Conservation (phyloP, 2,113 vertebrate genomes). For the Phainopepla nitens region DNA sequence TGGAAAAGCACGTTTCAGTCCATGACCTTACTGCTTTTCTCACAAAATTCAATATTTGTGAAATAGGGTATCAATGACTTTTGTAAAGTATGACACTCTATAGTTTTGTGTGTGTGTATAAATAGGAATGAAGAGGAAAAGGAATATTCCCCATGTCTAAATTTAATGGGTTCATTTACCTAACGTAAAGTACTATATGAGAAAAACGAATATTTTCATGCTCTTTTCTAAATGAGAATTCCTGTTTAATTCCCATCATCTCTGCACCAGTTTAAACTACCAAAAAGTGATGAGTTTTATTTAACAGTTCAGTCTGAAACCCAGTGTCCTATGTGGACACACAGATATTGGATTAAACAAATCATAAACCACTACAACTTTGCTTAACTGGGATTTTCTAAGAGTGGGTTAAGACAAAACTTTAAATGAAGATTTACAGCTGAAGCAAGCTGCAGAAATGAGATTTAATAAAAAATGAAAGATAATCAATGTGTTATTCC, state of each 20-base stretch:
- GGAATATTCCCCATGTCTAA: not conserved
- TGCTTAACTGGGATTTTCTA: not conserved
- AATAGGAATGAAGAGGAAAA: not conserved
- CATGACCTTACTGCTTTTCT: not conserved
- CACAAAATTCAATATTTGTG: not conserved
- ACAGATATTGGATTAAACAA: not conserved
- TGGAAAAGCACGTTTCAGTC: not conserved
- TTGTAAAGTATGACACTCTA: not conserved
- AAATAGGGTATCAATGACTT: not conserved
- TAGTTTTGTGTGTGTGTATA: not conserved
- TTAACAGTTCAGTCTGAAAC: not conserved
- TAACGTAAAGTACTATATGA: not conserved
- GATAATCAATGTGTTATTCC: not conserved
- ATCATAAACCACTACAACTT: not conserved
- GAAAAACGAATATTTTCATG: not conserved
- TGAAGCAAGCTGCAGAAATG: not conserved
- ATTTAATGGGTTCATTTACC: not conserved
- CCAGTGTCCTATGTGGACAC: not conserved
- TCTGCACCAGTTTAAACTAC: not conserved
- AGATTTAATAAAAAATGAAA: not conserved
- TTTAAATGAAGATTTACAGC: not conserved
- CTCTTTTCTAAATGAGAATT: not conserved
- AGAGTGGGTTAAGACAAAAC: not conserved
- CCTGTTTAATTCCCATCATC: not conserved
- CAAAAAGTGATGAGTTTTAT: not conserved